Evolutionary conservation across 2,888 invertebrate species (phyloP).

Genomic region (Thera britannica): DNA sequence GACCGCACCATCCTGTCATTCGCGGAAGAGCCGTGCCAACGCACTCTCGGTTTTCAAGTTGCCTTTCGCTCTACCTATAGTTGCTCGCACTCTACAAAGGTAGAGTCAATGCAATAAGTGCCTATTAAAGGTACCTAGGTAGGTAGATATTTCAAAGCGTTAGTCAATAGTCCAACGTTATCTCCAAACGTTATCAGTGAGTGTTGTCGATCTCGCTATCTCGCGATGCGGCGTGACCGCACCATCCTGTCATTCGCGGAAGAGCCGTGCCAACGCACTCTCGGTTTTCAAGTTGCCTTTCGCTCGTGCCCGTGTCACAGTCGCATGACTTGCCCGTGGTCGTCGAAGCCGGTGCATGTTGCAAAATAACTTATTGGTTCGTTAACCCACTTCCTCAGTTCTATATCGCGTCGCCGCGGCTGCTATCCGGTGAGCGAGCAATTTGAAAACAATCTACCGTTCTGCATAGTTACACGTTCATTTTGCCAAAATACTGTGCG

Average conservation of each 20-base stretch:
- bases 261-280: constrained; percentile 76
- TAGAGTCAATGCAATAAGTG: constrained; percentile 18
- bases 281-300: constrained; percentile 77
- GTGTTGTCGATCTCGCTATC: constrained; percentile 76
- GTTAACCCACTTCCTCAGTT: constrained; percentile 71
- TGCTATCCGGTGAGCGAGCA: constrained; percentile 59
- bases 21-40: constrained; percentile 74
- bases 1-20: constrained; percentile 73
- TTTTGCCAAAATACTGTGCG: constrained; percentile 42
- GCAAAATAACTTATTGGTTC: constrained; percentile 75
- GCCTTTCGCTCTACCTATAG: constrained; percentile 67
- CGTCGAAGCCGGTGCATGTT: constrained; percentile 67
- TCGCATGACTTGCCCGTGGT: constrained; percentile 64
- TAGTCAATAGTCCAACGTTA: constrained; percentile 62
- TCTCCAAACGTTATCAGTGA: constrained; percentile 71
- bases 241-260: constrained; percentile 75
- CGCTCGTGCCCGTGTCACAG: constrained; percentile 67
- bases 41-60: constrained; percentile 75
- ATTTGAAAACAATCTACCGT: constrained; percentile 61
- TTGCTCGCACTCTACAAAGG: constrained; percentile 6
- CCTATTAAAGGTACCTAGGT: background rate
- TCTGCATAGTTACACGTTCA: constrained; percentile 38
- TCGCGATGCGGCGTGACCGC: constrained; percentile 64
- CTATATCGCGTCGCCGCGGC: constrained; percentile 51
- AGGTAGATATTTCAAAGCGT: constrained; percentile 33